Evolutionary conservation across 2,888 invertebrate species (phyloP).

Genomic region (Eupelmus urozonus): DNA sequence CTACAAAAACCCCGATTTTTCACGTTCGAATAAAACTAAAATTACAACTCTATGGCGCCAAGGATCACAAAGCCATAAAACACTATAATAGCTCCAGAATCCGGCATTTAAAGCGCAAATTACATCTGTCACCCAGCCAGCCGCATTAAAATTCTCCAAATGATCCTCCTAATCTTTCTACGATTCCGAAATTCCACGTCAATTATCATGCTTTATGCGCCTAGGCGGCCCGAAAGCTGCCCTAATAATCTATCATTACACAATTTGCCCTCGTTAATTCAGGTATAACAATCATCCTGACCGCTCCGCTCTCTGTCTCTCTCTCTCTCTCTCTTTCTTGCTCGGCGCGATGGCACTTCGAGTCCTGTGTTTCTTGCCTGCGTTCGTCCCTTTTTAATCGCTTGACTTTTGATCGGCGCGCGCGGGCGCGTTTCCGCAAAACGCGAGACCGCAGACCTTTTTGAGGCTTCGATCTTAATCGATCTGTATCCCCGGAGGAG

Average conservation of each 20-base stretch:
- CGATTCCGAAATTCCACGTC: slow-evolving; percentile 44
- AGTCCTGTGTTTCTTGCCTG: slow-evolving; percentile 19
- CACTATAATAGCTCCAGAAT: background rate
- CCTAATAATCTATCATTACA: slow-evolving; percentile 58
- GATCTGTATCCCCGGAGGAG: slow-evolving; percentile 37
- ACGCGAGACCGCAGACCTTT: slow-evolving; percentile 45
- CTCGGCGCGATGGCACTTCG: slow-evolving; percentile 23
- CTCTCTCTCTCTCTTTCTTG: slow-evolving; percentile 16
- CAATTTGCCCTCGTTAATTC: slow-evolving; percentile 59
- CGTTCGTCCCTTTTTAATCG: slow-evolving; percentile 34
- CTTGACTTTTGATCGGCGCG: background rate
- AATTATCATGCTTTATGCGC: slow-evolving; percentile 21
- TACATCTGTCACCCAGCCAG: slow-evolving; percentile 29
- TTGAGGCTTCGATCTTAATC: slow-evolving; percentile 58
- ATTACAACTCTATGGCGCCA: too few species aligned
- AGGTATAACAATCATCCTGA: slow-evolving; percentile 58
- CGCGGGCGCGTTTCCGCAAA: slow-evolving; percentile 47
- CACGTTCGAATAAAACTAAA: too few species aligned
- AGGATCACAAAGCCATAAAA: slow-evolving; percentile 10
- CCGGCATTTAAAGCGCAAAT: slow-evolving; percentile 12
- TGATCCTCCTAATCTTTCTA: slow-evolving; percentile 45
- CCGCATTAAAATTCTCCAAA: slow-evolving; percentile 33
- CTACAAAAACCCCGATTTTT: too few species aligned
- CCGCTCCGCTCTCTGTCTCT: background rate
- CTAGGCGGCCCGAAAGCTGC: slow-evolving; percentile 34